Base-by-base conservation (phyloP, 1,140 invertebrate genomes). In the Neodiprion pinetum region DNA sequence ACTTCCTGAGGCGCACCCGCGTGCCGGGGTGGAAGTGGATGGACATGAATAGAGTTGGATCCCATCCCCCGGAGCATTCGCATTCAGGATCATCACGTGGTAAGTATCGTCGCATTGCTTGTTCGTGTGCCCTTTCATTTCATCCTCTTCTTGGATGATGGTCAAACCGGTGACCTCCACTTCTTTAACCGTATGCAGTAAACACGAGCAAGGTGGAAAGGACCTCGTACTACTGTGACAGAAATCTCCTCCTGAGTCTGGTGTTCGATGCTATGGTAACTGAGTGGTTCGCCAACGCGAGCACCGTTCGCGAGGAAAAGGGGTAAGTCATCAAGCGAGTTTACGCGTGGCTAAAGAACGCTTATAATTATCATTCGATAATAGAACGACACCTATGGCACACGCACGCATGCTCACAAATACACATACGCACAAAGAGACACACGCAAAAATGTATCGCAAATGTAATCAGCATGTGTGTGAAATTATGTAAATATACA, bases 181-280 rank as follows among this genome's bases (percentile, higher is more conserved):
- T 72, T 77, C 82, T 78, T 82, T 76, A 67, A 72, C 79, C 50
- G 72, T 28, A 80, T 80, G 11, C 81, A 91, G 91, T 82, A 83
- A 89, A 86, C 84, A 85, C 84, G 82, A 90, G 88, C 79, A 92
- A 91, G 83, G 84, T 85, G 79, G 91, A 91, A 79, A 91, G 89
- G 84, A 90, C 92, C 80, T 90, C 88, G 74, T 93, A 92, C 82
- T 92, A 91, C 85, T 93, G 92, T 89, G 96, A 98, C 84, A 92
- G 95, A 76, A 93, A 94, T 79, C 88, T 98, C 23, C 92, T 98
- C 81, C 92, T 94, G 80, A 94, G 94, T 70, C 86, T 97, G 48
- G 93, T 97, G 0, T 96, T 95, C 80, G 96, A 98, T 87, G 96
- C 96, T 1, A 92, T 94, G 81, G 94, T 94, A 79, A 97, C 96